These are phyloP conservation scores for Syrista parreyssii DNA, from an alignment of 2,888 invertebrate species.

Conservation along the genomic window DNA sequence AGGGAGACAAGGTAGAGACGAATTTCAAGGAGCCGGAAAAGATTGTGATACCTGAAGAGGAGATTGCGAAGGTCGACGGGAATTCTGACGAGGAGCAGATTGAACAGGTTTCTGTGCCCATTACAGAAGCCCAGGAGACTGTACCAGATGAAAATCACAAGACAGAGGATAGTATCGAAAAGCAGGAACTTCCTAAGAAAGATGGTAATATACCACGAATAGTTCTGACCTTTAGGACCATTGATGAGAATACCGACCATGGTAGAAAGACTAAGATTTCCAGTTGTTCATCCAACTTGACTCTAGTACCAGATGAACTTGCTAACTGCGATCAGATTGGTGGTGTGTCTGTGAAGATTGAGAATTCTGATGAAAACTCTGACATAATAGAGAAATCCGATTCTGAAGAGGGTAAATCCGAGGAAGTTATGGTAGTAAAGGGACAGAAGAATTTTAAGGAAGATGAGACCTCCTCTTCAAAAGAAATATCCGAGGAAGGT, in stretches of 20 bases:
- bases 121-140: background rate
- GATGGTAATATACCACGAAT: constrained; percentile 70
- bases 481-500: constrained; percentile 27
- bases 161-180: constrained; percentile 28
- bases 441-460: constrained; percentile 20
- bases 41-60: constrained; percentile 8
- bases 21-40: constrained; percentile 24
- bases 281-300: constrained; percentile 60
- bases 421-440: constrained; percentile 45
- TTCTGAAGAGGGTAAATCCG: constrained; percentile 69
- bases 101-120: background rate
- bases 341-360: constrained; percentile 64
- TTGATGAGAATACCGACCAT: constrained; percentile 63
- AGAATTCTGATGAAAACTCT: constrained; percentile 56
- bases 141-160: background rate
- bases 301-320: constrained; percentile 59
- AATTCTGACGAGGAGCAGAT: constrained; percentile 18
- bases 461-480: constrained; percentile 17
- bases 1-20: constrained; percentile 23
- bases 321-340: constrained; percentile 58
- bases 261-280: constrained; percentile 62
- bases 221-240: constrained; percentile 73
- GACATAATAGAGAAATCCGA: constrained; percentile 68
- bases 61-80: constrained; percentile 13
- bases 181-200: constrained; percentile 44